phyloP scores from a whole-genome alignment of 2,113 vertebrate genomes.

The Machaerirhynchus nigripectus region DNA sequence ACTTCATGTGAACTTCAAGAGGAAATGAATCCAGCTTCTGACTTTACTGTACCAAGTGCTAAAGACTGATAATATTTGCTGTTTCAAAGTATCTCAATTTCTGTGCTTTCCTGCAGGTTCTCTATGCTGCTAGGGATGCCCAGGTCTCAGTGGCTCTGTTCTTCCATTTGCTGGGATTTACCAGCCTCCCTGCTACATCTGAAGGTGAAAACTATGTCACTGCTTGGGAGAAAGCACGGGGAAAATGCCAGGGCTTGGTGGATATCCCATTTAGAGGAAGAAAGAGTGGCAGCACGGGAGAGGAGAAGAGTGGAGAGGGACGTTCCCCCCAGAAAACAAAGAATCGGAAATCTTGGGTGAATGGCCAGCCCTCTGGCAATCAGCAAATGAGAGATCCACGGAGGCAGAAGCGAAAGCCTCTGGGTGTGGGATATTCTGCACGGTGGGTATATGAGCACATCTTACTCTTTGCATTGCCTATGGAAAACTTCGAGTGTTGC shows the following conservation, averaged over 20 bases:
- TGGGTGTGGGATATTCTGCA: conserved; percentile 90
- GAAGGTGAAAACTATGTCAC: not conserved
- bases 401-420: conserved; percentile 85
- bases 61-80: not conserved
- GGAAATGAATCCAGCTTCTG: not conserved
- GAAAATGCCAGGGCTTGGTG: conserved; percentile 83
- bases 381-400: conserved; percentile 87
- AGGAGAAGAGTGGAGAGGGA: conserved; percentile 69
- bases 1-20: not conserved
- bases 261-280: conserved; percentile 86
- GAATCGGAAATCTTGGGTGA: conserved; percentile 57
- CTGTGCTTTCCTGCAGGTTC: conserved; percentile 75
- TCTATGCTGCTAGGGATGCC: conserved; percentile 91
- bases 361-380: conserved; percentile 72
- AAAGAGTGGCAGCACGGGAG: conserved; percentile 53
- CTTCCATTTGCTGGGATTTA: conserved; percentile 81
- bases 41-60: not conserved
- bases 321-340: conserved; percentile 61
- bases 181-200: conserved; percentile 32
- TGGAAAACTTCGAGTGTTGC: not conserved
- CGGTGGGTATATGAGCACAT: conserved; percentile 72
- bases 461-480: not conserved
- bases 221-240: conserved; percentile 73
- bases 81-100: not conserved
- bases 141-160: conserved; percentile 93